Evolutionary conservation across 2,888 invertebrate genomes (phyloP).

Genomic region (Hirtodrosophila histrioides): DNA sequence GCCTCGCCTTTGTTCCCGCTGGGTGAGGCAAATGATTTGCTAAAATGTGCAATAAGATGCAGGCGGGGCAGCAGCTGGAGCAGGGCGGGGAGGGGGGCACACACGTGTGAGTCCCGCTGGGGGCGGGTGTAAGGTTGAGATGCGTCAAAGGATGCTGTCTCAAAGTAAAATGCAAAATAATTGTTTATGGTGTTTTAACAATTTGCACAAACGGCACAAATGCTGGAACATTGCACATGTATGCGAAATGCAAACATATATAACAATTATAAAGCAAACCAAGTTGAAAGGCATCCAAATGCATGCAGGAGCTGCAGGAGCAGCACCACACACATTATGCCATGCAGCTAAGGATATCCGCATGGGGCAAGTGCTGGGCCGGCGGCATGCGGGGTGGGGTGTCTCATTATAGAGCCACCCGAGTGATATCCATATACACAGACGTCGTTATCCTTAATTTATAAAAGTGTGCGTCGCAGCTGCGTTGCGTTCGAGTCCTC

Average conservation of each 20-base stretch:
- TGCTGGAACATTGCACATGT: slow-evolving; percentile 20
- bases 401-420: slow-evolving; percentile 69
- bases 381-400: slow-evolving; percentile 2
- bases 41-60: slow-evolving; percentile 64
- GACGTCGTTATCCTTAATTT: slow-evolving; percentile 79
- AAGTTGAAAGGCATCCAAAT: slow-evolving; percentile 36
- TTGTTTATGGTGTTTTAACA: slow-evolving; percentile 82
- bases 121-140: background rate
- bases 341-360: slow-evolving; percentile 59
- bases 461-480: slow-evolving; percentile 66
- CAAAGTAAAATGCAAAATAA: slow-evolving; percentile 78
- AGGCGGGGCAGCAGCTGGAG: slow-evolving; percentile 4
- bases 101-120: slow-evolving; percentile 34
- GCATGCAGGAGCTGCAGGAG: slow-evolving; percentile 1
- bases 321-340: slow-evolving; percentile 54
- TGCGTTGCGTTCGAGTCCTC: slow-evolving; percentile 32
- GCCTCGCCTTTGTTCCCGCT: slow-evolving; percentile 12
- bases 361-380: slow-evolving; percentile 7
- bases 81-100: background rate
- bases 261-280: slow-evolving; percentile 67
- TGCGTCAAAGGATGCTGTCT: slow-evolving; percentile 59
- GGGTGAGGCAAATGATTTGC: slow-evolving; percentile 49
- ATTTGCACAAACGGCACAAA: slow-evolving; percentile 60
- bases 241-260: slow-evolving; percentile 55
- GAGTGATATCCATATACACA: slow-evolving; percentile 35